phyloP scores from a whole-genome alignment of 2,113 vertebrate species.

The Sterrhoptilus dennistouni region DNA sequence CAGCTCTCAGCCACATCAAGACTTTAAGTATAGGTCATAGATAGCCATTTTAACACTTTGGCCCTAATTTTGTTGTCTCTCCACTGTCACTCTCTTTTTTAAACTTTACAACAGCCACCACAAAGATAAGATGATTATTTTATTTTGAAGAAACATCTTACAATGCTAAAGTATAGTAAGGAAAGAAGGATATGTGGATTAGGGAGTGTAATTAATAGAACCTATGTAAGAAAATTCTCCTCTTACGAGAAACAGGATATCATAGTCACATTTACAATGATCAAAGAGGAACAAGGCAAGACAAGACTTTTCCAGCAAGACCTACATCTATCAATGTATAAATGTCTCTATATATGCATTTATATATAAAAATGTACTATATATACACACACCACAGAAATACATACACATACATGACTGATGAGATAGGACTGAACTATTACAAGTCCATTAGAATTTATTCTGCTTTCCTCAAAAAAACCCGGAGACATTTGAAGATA shows the following conservation, averaged over 20 bases:
- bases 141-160: background rate
- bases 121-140: background rate
- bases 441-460: background rate
- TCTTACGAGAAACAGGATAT: background rate
- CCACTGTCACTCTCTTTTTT: background rate
- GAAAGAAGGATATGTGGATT: background rate
- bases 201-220: background rate
- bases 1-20: background rate
- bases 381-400: background rate
- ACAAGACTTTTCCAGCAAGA: background rate
- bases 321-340: background rate
- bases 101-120: background rate
- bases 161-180: background rate
- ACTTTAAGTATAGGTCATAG: background rate
- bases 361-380: background rate
- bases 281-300: background rate
- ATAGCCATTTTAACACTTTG: background rate
- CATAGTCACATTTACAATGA: background rate
- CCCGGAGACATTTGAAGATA: background rate
- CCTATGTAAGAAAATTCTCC: background rate
- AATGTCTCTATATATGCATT: background rate
- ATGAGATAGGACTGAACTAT: background rate
- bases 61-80: background rate
- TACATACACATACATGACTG: background rate
- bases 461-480: background rate